Conservation (phyloP, 1,140 invertebrate genomes). For the Lordiphosa mommai region DNA sequence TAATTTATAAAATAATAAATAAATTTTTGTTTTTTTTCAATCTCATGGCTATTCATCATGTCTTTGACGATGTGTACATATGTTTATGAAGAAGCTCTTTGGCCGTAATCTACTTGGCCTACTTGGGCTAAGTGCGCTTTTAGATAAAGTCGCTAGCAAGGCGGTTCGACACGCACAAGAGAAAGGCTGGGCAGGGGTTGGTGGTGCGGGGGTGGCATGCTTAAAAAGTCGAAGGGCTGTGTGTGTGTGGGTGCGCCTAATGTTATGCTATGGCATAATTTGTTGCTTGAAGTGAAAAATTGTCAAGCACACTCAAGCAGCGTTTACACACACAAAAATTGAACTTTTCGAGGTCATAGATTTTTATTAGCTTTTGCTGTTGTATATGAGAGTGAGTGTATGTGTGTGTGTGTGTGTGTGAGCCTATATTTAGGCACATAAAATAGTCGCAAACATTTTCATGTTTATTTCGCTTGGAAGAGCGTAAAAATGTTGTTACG, state of each 20-base stretch:
- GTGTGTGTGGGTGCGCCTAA: constrained; percentile 49
- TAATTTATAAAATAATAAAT: constrained; percentile 6
- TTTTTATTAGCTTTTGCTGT: constrained; percentile 68
- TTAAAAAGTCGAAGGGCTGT: constrained; percentile 29
- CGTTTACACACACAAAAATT: constrained; percentile 71
- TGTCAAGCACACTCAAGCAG: constrained; percentile 67
- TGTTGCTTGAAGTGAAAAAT: constrained; percentile 76
- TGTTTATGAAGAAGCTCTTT: constrained; percentile 38
- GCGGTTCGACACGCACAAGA: constrained; percentile 61
- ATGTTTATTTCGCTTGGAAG: constrained; percentile 69
- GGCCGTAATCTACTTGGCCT: constrained; percentile 72
- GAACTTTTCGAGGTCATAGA: constrained; percentile 72
- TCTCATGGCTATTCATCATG: too few species aligned
- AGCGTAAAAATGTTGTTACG: constrained; percentile 58
- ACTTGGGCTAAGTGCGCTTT: constrained; percentile 75
- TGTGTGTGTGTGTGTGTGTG: neutral
- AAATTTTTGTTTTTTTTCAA: neutral
- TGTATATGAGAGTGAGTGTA: neutral
- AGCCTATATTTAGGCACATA: constrained; percentile 22
- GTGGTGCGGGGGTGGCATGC: neutral
- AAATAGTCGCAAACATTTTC: constrained; percentile 57
- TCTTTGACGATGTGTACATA: neutral
- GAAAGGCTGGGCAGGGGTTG: neutral
- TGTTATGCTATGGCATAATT: constrained; percentile 74
- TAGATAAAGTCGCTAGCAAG: constrained; percentile 70